These are phyloP conservation scores for Istiophorus platypterus DNA, from an alignment of 2,113 vertebrate species.

Conservation along the genomic window DNA sequence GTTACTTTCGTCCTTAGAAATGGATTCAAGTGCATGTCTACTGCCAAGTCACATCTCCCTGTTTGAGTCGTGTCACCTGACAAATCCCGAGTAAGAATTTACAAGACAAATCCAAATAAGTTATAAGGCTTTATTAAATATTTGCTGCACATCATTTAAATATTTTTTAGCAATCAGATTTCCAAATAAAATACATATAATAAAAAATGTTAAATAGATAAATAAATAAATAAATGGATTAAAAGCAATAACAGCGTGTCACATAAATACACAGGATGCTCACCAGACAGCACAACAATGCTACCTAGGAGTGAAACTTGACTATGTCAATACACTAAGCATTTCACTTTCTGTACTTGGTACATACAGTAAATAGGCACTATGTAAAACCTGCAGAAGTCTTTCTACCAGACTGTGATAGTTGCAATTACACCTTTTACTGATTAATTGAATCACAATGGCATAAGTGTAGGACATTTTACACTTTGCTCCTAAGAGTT, in stretches of 20 bases:
- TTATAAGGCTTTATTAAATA: conserved; percentile 29
- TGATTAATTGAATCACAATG: neutral
- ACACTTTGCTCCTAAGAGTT: no score
- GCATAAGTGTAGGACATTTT: neutral
- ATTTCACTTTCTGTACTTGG: conserved; percentile 64
- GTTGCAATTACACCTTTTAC: neutral
- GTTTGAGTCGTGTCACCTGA: neutral
- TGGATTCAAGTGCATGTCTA: no score
- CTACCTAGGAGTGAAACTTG: conserved; percentile 45
- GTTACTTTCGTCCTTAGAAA: no score
- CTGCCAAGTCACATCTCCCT: no score
- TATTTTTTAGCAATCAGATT: conserved; percentile 7
- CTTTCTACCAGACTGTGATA: neutral
- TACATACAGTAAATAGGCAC: conserved; percentile 71
- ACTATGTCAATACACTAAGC: conserved; percentile 49
- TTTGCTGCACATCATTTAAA: conserved; percentile 3
- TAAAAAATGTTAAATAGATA: conserved; percentile 39
- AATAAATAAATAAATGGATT: conserved; percentile 52
- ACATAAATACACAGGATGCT: conserved; percentile 26
- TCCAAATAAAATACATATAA: conserved; percentile 25
- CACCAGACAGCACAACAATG: conserved; percentile 8
- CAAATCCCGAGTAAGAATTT: neutral
- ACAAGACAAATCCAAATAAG: conserved; percentile 11
- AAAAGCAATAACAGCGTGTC: conserved; percentile 2
- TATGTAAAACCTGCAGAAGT: conserved; percentile 6